Base-by-base conservation (phyloP, 2,113 vertebrate species). In the Colaptes auratus region DNA sequence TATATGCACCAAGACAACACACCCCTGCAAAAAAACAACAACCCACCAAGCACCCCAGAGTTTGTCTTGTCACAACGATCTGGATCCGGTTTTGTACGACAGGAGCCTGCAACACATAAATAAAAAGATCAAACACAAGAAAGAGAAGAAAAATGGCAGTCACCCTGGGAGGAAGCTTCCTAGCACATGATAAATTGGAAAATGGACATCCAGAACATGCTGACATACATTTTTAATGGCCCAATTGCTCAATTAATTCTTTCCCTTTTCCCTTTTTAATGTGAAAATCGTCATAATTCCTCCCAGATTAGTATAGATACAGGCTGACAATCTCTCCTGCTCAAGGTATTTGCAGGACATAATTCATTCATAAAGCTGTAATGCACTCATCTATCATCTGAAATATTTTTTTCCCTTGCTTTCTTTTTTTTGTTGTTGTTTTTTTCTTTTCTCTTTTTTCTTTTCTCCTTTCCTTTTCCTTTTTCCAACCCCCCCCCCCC, bases 361-460 rank as follows among this genome's bases (percentile, higher is more conserved):
- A 98, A 99, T 99, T 99, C 98, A 99, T 99, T 99, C 98, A 99
- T 98, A 98, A 99, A 98, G 98, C 98, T 94, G 94, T 99, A 99
- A 98, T 98, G 98, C 98, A 98, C 97, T 98, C 98, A 98, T 99
- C 98, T 98, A 98, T 99, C 98, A 99, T 99, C 97, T 20, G 89
- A 97, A 96, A 95, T 94, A 89, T 92, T 96, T 96, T 98, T 14
- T 36, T 36, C 36, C 36, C 36, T 36, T 36, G 36, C 17, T 97
- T 92, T 93, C 85, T 76, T 94, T 93, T 95, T 94, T 5, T 8
- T 42, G 88, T 95, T 96, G 96, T 95, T 80, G 82, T 7, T 21
- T 7, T 91, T 69, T 79, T 59, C 87, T 95, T 63, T 67, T 85
- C 19, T 6, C 77, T 77, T 97, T 96, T 94, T 85, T 96, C 31